Evolutionary conservation across 2,797 vertebrate species (phyloP), one percentile per base, ranked within the genome.

Genomic region (Lepilemur ruficaudatus): DNA sequence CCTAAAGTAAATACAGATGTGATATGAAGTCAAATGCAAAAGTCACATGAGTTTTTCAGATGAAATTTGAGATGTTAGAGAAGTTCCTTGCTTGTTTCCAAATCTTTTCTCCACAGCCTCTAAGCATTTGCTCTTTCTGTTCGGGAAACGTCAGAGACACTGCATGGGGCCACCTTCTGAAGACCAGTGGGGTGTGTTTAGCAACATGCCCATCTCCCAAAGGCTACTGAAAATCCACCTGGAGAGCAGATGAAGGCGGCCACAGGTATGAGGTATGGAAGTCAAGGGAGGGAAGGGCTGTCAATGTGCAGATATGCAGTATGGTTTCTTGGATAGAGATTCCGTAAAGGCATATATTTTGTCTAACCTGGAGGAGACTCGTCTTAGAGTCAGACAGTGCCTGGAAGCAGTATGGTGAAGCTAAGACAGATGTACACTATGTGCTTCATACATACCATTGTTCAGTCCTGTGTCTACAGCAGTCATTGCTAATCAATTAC

Each of bases 81-180:
- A 92, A 84, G 85, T 83, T 78, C 43, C 65, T 79, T 23, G 12
- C 57, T 95, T 35, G 11, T 52, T 95, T 93, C 65, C 93, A 87
- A 90, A 46, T 63, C 35, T 32, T 85, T 88, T 79, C 23, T n/a
- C 6, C 18, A 28, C 0, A 41, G 25, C 14, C 28, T 84, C 30
- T 61, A 75, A 89, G 59, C 55, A n/a, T 46, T 63, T 85, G 32
- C 57, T 85, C n/a, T 57, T 50, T 78, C 57, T 9, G 65, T 17
- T 63, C 2, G 32, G 63, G 25, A 81, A 87, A 57, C 6, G 4
- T 30, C 41, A 81, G 79, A 12, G 25, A 7, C 7, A 52, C 13
- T 2, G 8, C 3, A 38, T 9, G 38, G 18, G 67, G 22, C 20
- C 14, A 4, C n/a, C 22, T 52, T 72, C 67, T 52, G 48, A 70